Conservation (phyloP, 2,797 vertebrate species). For the Brachyalestes nurse region DNA sequence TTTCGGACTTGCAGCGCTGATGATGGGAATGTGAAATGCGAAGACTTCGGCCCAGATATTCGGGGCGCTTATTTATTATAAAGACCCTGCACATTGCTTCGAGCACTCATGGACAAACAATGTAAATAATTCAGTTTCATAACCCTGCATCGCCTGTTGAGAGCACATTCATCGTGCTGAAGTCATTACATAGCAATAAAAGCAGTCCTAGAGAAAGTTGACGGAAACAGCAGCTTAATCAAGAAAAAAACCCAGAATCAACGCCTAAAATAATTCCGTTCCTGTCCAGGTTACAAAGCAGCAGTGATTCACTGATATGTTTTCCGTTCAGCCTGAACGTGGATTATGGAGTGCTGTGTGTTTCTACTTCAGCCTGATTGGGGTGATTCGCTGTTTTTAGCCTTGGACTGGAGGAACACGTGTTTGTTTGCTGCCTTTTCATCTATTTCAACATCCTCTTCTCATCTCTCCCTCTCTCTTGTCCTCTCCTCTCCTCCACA, state of each 20-base stretch:
- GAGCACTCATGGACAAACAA: conserved; percentile 60
- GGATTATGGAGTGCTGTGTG: neutral
- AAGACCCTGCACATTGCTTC: conserved; percentile 54
- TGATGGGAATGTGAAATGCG: neutral
- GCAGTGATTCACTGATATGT: neutral
- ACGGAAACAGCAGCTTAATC: conserved; percentile 3
- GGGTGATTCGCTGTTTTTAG: conserved; percentile 12
- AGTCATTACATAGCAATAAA: conserved; percentile 24
- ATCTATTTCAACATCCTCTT: conserved; percentile 52
- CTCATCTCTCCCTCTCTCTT: neutral
- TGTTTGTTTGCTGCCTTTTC: conserved; percentile 39
- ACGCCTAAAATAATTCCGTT: neutral
- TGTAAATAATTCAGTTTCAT: conserved; percentile 67
- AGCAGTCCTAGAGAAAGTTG: neutral
- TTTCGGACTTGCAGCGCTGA: neutral
- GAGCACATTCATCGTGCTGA: neutral
- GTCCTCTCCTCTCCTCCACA: conserved; percentile 21
- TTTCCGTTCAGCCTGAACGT: neutral
- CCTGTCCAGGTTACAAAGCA: neutral
- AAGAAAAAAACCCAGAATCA: neutral
- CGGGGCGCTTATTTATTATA: conserved; percentile 58
- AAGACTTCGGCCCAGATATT: conserved; percentile 40
- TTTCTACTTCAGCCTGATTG: neutral
- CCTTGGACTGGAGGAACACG: conserved; percentile 3
- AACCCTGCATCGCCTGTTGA: conserved; percentile 48